Evolutionary conservation across 2,113 vertebrate species (phyloP), one percentile per base, ranked within the genome.

Genomic region (Platysternon megacephalum): DNA sequence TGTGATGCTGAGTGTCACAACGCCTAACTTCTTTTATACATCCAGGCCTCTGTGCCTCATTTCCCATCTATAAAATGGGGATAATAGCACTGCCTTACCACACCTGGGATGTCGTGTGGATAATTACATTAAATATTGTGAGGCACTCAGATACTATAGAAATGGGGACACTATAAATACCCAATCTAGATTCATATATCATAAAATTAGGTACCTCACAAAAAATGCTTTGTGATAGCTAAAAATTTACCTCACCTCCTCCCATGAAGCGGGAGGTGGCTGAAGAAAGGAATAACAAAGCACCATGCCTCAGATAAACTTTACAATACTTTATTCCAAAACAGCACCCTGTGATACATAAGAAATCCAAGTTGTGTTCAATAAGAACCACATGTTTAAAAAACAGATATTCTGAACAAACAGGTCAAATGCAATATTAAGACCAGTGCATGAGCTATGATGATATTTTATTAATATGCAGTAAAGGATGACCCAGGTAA

Each of bases 401-500:
- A 68, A 72, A 2, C 4, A 79, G 79, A 53, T 5, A 2, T 11
- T 79, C 5, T 26, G 72, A 84, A 3, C 39, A 55, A 35, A 88
- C 11, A 5, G 72, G 5, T n/a, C 2, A 1, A 1, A 1, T 76
- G 10, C 16, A 85, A 52, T 82, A 52, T 39, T 80, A 52, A 19
- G 51, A 39, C 48, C 76, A 16, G 44, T 55, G 1, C 6, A 91
- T 87, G 2, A 84, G 28, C 1, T 80, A 29, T 83, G 46, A 5
- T 46, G 19, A 2, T 55, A 12, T 3, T 56, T 61, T 85, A 51
- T 74, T 84, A 56, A 22, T 0, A 0, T 44, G 14, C 17, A 79
- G 14, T 84, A 87, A 91, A 82, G 61, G 1, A 4, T 80, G 56
- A 3, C 22, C 13, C 76, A n/a, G 8, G 7, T 72, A 84, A 90